Conservation (phyloP, 2,797 vertebrate genomes). For the Neoniphon sammara region DNA sequence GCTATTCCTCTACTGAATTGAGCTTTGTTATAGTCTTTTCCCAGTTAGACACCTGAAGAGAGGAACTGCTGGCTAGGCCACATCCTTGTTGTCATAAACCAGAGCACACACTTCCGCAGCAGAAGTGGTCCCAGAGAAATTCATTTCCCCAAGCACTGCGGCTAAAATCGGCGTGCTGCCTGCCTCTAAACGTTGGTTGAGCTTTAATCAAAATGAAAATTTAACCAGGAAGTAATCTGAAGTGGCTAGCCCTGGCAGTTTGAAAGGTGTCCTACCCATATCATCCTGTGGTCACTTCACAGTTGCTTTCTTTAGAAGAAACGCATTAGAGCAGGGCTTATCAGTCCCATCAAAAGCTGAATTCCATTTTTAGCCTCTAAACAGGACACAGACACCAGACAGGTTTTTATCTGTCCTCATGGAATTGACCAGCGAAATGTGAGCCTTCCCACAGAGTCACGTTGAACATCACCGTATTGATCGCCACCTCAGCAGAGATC, state of each 20-base stretch:
- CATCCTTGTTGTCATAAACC: constrained; percentile 52
- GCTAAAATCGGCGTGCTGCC: not conserved
- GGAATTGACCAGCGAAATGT: constrained; percentile 35
- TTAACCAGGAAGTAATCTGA: not conserved
- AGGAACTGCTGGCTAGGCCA: constrained; percentile 24
- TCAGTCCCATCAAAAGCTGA: constrained; percentile 24
- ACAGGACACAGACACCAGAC: constrained; percentile 34
- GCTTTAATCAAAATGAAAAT: not conserved
- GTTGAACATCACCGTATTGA: constrained; percentile 56
- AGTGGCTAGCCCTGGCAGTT: not conserved
- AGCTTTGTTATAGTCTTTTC: constrained; percentile 9
- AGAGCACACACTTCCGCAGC: constrained; percentile 44
- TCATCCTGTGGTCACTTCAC: not conserved
- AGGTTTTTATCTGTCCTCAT: constrained; percentile 35
- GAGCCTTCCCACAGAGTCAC: constrained; percentile 42
- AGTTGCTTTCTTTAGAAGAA: not conserved
- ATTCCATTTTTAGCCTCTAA: constrained; percentile 50
- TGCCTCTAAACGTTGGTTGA: no score
- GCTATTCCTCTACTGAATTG: not conserved
- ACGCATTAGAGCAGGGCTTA: constrained; percentile 2
- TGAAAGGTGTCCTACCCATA: not conserved
- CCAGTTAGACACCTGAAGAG: constrained; percentile 11
- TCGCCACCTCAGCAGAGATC: constrained; percentile 41
- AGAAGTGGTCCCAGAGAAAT: constrained; percentile 26
- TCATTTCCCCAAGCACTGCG: not conserved